Base-by-base conservation (phyloP, 2,113 vertebrate species). In the Zootoca vivipara region DNA sequence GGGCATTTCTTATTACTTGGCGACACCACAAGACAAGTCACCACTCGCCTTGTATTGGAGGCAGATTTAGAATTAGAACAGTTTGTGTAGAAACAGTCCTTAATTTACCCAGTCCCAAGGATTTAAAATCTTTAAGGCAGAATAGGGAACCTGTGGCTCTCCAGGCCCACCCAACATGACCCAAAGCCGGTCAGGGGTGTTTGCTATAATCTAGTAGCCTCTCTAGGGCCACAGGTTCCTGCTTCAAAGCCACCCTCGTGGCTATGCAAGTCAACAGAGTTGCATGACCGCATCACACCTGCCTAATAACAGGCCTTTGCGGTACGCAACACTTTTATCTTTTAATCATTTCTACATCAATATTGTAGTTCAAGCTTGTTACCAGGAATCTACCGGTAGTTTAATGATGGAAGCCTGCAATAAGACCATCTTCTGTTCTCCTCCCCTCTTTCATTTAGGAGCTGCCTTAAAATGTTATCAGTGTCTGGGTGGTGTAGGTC, bases 401-500 rank as follows among this genome's bases (percentile, higher is more conserved):
- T 79, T 81, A 16, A 87, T 30, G 33, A 62, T 0, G 7, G 15
- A 69, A 80, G 5, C 2, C n/a, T 79, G 56, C 28, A 81, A 56
- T 42, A 33, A 73, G 18, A 8, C 28, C 28, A 22, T 18, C 42
- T 28, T 22, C 20, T 82, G 8, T 38, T 38, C 28, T 33, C 52
- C 9, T 20, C 38, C n/a, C 40, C 2, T 56, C 38, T 78, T n/a
- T 7, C 70, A 26, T 72, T 70, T 70, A 84, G 87, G 82, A 70
- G 72, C 33, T 33, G 35, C 64, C 65, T 7, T 89, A 38, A 40
- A 40, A 6, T 89, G 87, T 67, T 89, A 70, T 24, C 20, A 16
- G 3, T 89, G 87, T 85, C 2, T 2, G 4, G 10, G 4, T 3
- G 26, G 12, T 26, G 0, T 1, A 1, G 2, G 0, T 38, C 26